Percentiles rank a stretch among this genome's conserved stretches.
These are phyloP conservation scores for Unio pictorum DNA, from an alignment of 2,888 invertebrate species.

Conservation along the genomic window DNA sequence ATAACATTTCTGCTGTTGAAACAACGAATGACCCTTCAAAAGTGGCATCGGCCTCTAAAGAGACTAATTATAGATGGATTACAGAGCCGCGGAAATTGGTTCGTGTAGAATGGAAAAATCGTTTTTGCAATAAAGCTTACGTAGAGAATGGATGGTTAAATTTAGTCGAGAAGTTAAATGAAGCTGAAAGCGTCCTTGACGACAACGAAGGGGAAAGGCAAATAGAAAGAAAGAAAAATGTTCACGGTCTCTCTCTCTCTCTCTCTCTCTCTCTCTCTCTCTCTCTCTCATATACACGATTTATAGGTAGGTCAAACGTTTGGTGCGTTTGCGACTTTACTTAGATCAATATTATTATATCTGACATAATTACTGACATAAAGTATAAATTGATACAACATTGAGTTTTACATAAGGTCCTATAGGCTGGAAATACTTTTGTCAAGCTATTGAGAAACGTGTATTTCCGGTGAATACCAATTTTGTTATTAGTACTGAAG, in stretches of 20 bases:
- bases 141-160: slow-evolving; percentile 24
- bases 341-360: no score
- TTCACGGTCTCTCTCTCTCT: neutral
- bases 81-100: slow-evolving; percentile 12
- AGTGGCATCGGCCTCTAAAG: slow-evolving; percentile 10
- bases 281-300: no score
- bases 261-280: no score
- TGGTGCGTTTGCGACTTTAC: no score
- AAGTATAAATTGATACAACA: no score
- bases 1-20: slow-evolving; percentile 25
- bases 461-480: no score
- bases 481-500: no score
- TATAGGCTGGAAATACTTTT: no score
- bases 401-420: no score
- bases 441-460: no score
- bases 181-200: slow-evolving; percentile 18
- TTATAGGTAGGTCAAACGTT: no score
- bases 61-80: slow-evolving; percentile 25
- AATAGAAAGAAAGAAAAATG: slow-evolving; percentile 5
- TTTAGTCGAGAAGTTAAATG: slow-evolving; percentile 6
- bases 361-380: no score
- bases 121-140: slow-evolving; percentile 29
- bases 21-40: slow-evolving; percentile 2
- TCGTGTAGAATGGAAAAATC: slow-evolving; percentile 20
- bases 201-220: slow-evolving; percentile 16